Conservation (phyloP, 2,113 vertebrate species). For the Myrmophylax atrothorax region DNA sequence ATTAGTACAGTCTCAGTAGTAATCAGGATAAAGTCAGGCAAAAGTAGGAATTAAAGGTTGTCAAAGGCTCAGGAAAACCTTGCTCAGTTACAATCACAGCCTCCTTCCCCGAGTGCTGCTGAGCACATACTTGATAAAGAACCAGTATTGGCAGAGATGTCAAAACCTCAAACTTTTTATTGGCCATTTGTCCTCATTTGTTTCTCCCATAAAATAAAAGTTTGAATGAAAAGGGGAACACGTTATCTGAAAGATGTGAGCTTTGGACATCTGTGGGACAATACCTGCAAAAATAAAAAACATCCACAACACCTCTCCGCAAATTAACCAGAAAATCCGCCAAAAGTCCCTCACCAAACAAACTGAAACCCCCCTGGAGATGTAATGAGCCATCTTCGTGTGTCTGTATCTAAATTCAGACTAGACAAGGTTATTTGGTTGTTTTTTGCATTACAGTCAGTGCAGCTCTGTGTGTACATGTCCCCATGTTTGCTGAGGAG, state of each 20-base stretch:
- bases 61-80: neutral
- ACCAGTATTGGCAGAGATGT: neutral
- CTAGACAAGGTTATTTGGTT: neutral
- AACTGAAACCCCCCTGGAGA: neutral
- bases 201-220: neutral
- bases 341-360: neutral
- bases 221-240: neutral
- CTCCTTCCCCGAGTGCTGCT: neutral
- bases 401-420: neutral
- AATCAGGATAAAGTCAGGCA: neutral
- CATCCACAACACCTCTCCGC: accelerated
- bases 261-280: neutral
- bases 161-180: neutral
- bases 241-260: neutral
- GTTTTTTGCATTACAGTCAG: neutral
- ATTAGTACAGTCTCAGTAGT: neutral
- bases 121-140: neutral
- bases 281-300: neutral
- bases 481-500: neutral
- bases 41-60: neutral
- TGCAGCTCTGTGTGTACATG: accelerated
- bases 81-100: neutral
- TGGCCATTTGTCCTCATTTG: neutral
- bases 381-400: neutral
- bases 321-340: neutral